Percentiles rank a stretch among this genome's conserved stretches.
These are phyloP conservation scores for Lophura swinhoii DNA, from an alignment of 2,797 vertebrate species.

Conservation along the genomic window DNA sequence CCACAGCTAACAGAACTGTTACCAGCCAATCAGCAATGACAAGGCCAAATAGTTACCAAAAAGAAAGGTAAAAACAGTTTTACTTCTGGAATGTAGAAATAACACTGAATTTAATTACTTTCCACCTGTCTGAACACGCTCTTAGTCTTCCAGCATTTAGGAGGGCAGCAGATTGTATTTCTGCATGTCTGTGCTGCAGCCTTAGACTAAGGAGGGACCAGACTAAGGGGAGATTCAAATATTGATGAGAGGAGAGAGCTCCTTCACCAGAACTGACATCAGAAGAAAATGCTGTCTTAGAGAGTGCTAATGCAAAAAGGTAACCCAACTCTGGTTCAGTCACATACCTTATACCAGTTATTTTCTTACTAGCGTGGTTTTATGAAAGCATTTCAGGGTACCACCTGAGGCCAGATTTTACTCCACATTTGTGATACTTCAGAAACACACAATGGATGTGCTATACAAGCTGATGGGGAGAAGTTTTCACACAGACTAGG, in stretches of 20 bases:
- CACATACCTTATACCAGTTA: neutral
- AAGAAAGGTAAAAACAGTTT: neutral
- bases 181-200: neutral
- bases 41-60: neutral
- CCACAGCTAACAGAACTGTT: constrained; percentile 3
- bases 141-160: neutral
- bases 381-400: neutral
- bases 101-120: neutral
- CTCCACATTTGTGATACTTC: neutral
- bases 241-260: neutral
- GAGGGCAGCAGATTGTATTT: neutral
- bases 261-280: neutral
- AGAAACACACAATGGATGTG: neutral
- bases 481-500: neutral
- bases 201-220: neutral
- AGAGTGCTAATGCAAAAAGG: neutral
- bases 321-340: neutral
- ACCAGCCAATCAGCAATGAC: neutral
- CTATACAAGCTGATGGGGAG: neutral
- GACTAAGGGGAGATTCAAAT: neutral
- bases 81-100: neutral
- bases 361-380: neutral
- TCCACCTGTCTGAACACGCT: neutral
- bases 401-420: neutral
- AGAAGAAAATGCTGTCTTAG: neutral